Evolutionary conservation across 2,888 invertebrate species (phyloP).

Genomic region (Salticus scenicus): DNA sequence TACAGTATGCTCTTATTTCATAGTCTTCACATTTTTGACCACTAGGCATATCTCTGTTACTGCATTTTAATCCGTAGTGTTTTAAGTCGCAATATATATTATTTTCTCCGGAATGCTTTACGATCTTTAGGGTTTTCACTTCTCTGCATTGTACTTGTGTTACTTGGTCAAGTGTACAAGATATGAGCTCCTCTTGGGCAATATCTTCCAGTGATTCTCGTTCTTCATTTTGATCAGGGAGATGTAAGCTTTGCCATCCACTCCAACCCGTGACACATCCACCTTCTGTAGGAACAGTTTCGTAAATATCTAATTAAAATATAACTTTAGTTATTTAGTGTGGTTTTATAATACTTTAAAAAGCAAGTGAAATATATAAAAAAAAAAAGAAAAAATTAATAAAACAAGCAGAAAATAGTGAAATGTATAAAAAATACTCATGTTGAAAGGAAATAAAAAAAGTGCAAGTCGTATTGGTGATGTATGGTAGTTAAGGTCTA

Average conservation of each 20-base stretch:
- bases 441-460: no score
- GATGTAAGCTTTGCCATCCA: constrained; percentile 57
- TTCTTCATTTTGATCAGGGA: constrained; percentile 61
- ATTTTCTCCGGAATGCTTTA: neutral
- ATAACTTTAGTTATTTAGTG: no score
- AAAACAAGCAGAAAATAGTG: no score
- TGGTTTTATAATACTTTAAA: no score
- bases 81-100: constrained; percentile 57
- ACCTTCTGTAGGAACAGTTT: neutral
- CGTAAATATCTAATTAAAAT: neutral
- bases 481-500: no score
- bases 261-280: constrained; percentile 65
- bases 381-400: no score
- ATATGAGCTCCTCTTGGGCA: constrained; percentile 12
- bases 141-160: constrained; percentile 65
- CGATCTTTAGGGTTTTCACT: neutral
- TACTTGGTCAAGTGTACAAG: constrained; percentile 59
- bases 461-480: no score
- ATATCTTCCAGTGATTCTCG: constrained; percentile 58
- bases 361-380: no score
- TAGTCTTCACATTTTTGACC: constrained; percentile 73
- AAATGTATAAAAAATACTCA: no score
- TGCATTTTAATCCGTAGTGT: constrained; percentile 57
- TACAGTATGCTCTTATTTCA: constrained; percentile 74
- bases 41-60: constrained; percentile 38